Base-by-base conservation (phyloP, 2,113 vertebrate genomes). In the Panthera leo region DNA sequence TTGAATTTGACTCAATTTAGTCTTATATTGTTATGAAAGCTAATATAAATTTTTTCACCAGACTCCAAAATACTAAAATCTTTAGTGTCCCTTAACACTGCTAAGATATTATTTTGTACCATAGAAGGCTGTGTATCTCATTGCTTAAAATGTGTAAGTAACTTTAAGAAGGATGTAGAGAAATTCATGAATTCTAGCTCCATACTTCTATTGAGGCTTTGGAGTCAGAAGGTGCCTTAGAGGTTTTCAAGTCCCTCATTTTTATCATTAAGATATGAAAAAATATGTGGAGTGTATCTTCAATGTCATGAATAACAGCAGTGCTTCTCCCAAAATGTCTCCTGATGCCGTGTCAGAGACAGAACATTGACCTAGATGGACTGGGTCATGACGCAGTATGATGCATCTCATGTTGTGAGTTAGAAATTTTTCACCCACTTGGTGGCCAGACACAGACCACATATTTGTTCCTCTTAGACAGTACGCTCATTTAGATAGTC, bases 371-470 rank as follows among this genome's bases (percentile, higher is more conserved):
- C 94, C 79, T 96, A 84, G 5, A 89, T 91, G 73, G 53, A 85
- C 71, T 85, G 84, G 25, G 61, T 87, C n/a, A 11, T 95, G 95
- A 70, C 13, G 83, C 58, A 91, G 2, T 89, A 21, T 83, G 73
- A 84, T 92, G 63, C 27, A 42, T 85, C 87, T 95, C 45, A 13
- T 86, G 21, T 53, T 95, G 84, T 96, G 58, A 96, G 89, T 96
- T 87, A 96, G 79, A 94, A 94, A 78, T 42, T 87, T 94, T 95
- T 96, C 36, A 51, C 90, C 51, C n/a, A 89, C 51, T 93, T 97
- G 25, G 70, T 97, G 80, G 67, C 91, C 76, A 97, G 88, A 97
- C 94, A 88, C 39, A 97, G 82, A 97, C 97, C 96, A 95, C 94
- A 92, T 61, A 67, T 96, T 80, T 95, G 65, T 71, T 92, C 31